A percentile compares a stretch with the other conserved stretches of the same genome.
phyloP scores from a whole-genome alignment of 2,888 invertebrate genomes.

The Girardia tigrina region DNA sequence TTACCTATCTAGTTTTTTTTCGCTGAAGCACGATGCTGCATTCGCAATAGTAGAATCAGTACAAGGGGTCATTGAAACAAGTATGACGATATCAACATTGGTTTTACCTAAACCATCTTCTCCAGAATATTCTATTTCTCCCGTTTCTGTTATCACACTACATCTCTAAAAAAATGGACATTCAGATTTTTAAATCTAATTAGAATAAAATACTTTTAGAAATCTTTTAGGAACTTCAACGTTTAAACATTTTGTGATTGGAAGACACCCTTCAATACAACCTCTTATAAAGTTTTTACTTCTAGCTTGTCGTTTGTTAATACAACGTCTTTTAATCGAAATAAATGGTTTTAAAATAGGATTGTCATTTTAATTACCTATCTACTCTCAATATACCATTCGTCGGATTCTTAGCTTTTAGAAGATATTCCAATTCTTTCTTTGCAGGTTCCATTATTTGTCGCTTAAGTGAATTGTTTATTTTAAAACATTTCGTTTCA shows the following conservation, averaged over 20 bases:
- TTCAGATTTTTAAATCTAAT: neutral
- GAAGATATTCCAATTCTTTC: neutral
- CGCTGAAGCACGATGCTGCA: neutral
- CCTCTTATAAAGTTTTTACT: neutral
- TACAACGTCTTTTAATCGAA: constrained; percentile 16
- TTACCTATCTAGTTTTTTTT: constrained; percentile 13
- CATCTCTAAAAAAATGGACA: neutral
- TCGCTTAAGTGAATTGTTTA: neutral
- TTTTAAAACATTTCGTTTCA: neutral
- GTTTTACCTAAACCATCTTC: neutral
- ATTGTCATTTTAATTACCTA: neutral
- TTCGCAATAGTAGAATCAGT: neutral
- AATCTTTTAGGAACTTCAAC: neutral
- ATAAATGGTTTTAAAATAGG: neutral
- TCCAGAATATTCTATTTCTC: neutral
- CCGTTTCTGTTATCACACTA: neutral
- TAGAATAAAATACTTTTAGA: constrained; percentile 2
- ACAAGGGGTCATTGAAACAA: neutral
- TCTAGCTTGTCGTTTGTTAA: neutral
- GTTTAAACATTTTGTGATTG: neutral
- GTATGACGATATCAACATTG: neutral
- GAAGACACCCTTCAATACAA: neutral
- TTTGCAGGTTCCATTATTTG: constrained; percentile 3
- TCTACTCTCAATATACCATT: neutral
- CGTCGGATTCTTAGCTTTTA: neutral